A percentile compares a stretch with the other conserved stretches of the same genome.
These are phyloP conservation scores for Lota lota DNA, from an alignment of 2,113 vertebrate species.

Conservation along the genomic window DNA sequence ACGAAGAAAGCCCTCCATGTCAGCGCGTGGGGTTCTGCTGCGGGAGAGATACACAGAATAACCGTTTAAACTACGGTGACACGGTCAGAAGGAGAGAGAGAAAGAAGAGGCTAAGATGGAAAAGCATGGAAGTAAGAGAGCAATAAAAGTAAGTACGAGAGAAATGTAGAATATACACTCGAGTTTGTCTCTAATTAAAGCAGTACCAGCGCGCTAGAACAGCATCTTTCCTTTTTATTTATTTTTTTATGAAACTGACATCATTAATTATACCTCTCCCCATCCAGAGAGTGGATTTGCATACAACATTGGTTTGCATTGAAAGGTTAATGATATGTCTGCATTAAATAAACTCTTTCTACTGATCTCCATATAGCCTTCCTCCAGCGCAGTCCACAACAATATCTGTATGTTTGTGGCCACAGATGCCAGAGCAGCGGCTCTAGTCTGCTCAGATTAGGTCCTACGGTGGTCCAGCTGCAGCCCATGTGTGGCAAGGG, in stretches of 20 bases:
- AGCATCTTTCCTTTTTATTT: slow-evolving; percentile 53
- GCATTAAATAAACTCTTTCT: slow-evolving; percentile 71
- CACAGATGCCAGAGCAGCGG: slow-evolving; percentile 53
- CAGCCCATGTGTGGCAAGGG: slow-evolving; percentile 72
- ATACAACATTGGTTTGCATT: slow-evolving; percentile 67
- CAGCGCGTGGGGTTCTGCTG: slow-evolving; percentile 78
- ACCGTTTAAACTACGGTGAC: slow-evolving; percentile 69
- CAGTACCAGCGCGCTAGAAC: slow-evolving; percentile 54
- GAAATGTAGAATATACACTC: slow-evolving; percentile 45
- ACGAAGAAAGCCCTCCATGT: slow-evolving; percentile 82
- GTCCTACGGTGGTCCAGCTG: slow-evolving; percentile 73
- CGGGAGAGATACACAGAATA: slow-evolving; percentile 78
- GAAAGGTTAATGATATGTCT: slow-evolving; percentile 73
- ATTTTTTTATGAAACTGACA: slow-evolving; percentile 62
- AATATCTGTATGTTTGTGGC: slow-evolving; percentile 56
- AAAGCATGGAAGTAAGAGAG: slow-evolving; percentile 15
- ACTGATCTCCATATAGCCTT: slow-evolving; percentile 74
- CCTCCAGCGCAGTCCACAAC: slow-evolving; percentile 55
- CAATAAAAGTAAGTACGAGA: slow-evolving; percentile 26
- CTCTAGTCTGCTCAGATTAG: slow-evolving; percentile 56
- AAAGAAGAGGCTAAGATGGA: slow-evolving; percentile 24
- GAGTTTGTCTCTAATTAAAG: slow-evolving; percentile 66
- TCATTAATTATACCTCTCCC: slow-evolving; percentile 72
- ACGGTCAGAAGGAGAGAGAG: slow-evolving; percentile 57
- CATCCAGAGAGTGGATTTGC: slow-evolving; percentile 68